Conservation (phyloP, 2,113 vertebrate species). For the Upupa epops region DNA sequence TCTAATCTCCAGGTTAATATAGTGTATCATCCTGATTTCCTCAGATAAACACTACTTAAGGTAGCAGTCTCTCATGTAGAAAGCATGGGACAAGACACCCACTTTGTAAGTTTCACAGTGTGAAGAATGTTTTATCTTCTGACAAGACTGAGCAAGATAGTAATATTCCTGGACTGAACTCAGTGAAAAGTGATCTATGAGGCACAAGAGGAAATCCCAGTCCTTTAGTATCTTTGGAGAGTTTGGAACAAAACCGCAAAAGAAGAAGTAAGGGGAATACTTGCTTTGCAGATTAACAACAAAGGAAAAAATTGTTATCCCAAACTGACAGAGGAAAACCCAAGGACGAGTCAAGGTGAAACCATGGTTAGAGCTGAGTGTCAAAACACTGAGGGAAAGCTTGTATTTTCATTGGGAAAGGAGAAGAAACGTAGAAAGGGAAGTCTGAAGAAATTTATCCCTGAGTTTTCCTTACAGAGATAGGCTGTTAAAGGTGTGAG, state of each 20-base stretch:
- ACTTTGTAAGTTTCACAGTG: not conserved
- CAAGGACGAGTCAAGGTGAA: not conserved
- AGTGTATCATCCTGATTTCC: not conserved
- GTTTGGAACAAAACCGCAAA: not conserved
- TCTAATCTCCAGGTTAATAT: not conserved
- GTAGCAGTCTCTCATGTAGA: not conserved
- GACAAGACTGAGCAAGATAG: not conserved
- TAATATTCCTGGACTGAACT: not conserved
- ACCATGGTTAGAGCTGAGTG: fast-evolving
- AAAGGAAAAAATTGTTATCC: not conserved
- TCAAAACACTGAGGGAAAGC: not conserved
- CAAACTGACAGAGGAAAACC: not conserved
- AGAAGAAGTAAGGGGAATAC: not conserved
- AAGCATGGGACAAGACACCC: fast-evolving
- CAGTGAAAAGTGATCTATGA: not conserved
- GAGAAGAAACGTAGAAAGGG: not conserved
- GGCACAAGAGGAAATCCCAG: not conserved
- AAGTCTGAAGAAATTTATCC: not conserved
- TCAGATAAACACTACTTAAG: not conserved
- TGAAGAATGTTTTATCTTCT: not conserved
- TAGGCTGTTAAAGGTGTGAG: not conserved
- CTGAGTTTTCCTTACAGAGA: not conserved
- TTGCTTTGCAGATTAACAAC: not conserved
- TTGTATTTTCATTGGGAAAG: not conserved
- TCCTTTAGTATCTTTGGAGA: not conserved